Conservation (phyloP, 1,140 invertebrate genomes). For the Drosophila gunungcola region DNA sequence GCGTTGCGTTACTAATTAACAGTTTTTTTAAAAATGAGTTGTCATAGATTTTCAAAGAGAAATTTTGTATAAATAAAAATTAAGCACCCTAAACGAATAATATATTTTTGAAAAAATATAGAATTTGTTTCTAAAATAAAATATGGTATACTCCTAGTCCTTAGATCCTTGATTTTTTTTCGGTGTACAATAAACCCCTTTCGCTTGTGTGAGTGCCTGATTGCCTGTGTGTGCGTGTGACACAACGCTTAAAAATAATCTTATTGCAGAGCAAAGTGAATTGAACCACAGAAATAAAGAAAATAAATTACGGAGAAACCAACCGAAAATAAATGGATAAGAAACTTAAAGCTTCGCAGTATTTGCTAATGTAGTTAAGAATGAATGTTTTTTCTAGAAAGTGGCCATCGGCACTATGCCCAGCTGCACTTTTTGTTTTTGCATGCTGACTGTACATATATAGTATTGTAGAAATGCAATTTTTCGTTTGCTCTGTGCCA, state of each 20-base stretch:
- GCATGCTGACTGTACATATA: slow-evolving; percentile 47
- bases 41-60: too few species aligned
- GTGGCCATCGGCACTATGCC: slow-evolving; percentile 52
- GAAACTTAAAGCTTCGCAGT: slow-evolving; percentile 84
- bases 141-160: too few species aligned
- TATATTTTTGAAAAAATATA: too few species aligned
- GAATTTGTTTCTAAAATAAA: too few species aligned
- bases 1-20: too few species aligned
- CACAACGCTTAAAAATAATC: slow-evolving; percentile 45
- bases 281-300: slow-evolving; percentile 24
- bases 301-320: slow-evolving; percentile 20
- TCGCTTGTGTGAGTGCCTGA: slow-evolving; percentile 39
- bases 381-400: slow-evolving; percentile 54
- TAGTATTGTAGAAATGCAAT: slow-evolving; percentile 25
- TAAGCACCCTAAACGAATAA: too few species aligned
- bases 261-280: slow-evolving; percentile 63
- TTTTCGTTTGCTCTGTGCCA: slow-evolving; percentile 41
- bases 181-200: slow-evolving; percentile 13
- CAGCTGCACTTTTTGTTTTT: slow-evolving; percentile 50
- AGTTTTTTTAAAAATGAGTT: too few species aligned
- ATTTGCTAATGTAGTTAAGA: slow-evolving; percentile 81
- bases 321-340: slow-evolving; percentile 49
- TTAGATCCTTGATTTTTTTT: background rate
- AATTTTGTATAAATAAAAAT: too few species aligned
- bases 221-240: slow-evolving; percentile 23